A percentile compares a stretch with the other conserved stretches of the same genome.
Conservation (phyloP, 1,140 invertebrate genomes). For the Brevipalpus yothersi region DNA sequence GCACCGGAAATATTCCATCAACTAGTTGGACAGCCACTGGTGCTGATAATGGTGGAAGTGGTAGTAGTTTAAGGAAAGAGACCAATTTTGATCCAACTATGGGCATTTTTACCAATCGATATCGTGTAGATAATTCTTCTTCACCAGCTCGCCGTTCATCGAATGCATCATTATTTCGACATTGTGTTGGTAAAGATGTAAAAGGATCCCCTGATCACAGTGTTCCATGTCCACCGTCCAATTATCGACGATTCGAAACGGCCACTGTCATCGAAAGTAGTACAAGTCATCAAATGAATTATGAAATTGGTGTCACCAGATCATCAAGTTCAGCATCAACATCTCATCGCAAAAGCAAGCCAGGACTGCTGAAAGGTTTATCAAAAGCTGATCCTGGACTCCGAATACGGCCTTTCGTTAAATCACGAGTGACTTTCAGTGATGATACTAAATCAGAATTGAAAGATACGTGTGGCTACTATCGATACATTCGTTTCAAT, state of each 20-base stretch:
- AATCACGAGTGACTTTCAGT: constrained; percentile 6
- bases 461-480: background rate
- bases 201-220: background rate
- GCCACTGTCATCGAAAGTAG: too few relatives aligned
- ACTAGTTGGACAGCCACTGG: too few relatives aligned
- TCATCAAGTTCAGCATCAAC: background rate
- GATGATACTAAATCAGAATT: constrained; percentile 4
- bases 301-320: background rate
- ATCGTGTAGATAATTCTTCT: background rate
- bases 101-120: background rate
- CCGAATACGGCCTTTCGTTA: constrained; percentile 2
- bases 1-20: too few relatives aligned
- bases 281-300: too few relatives aligned
- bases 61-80: background rate
- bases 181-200: background rate
- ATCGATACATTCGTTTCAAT: background rate
- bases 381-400: background rate
- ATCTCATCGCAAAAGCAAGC: background rate
- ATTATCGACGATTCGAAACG: too few relatives aligned
- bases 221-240: too few relatives aligned
- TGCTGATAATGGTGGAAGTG: too few relatives aligned
- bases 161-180: background rate
- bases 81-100: background rate
- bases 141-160: background rate
- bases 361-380: background rate